These are phyloP conservation scores for Oryzias curvinotus DNA, from an alignment of 2,113 vertebrate genomes.

Conservation along the genomic window DNA sequence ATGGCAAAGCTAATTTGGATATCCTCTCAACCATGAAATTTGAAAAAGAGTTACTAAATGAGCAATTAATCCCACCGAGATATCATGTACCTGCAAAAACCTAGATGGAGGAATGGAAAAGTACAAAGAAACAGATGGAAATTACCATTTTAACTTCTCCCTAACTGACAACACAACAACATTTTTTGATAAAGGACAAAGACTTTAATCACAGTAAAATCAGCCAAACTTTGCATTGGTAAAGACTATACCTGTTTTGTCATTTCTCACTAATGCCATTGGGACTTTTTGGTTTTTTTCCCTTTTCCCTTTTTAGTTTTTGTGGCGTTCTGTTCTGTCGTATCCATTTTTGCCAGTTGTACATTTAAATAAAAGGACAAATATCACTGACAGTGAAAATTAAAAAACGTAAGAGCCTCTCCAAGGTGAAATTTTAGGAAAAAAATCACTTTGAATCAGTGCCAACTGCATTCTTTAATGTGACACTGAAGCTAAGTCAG, in stretches of 20 bases:
- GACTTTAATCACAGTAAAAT: constrained; percentile 2
- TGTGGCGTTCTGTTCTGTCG: constrained; percentile 25
- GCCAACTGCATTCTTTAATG: constrained; percentile 47
- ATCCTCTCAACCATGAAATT: constrained; percentile 72
- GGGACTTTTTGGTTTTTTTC: constrained; percentile 19
- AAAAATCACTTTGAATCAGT: constrained; percentile 46
- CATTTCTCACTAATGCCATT: too few relatives aligned
- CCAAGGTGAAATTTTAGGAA: too few relatives aligned
- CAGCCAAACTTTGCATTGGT: not conserved
- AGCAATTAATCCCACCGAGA: constrained; percentile 74
- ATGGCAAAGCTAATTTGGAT: constrained; percentile 75
- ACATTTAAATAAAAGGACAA: constrained; percentile 62
- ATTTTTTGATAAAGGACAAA: constrained; percentile 7
- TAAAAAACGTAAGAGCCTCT: not conserved
- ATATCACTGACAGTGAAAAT: constrained; percentile 51
- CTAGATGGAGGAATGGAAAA: constrained; percentile 37
- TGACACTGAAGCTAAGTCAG: constrained; percentile 48
- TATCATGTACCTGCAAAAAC: constrained; percentile 63
- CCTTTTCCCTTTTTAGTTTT: constrained; percentile 27
- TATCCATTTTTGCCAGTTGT: constrained; percentile 68
- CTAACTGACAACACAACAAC: constrained; percentile 8
- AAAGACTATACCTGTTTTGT: too few relatives aligned
- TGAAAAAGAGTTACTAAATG: constrained; percentile 73
- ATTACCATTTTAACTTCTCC: constrained; percentile 43
- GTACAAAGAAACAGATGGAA: constrained; percentile 27